Evolutionary conservation across 2,797 vertebrate genomes (phyloP).

Genomic region (Peromyscus nudipes): DNA sequence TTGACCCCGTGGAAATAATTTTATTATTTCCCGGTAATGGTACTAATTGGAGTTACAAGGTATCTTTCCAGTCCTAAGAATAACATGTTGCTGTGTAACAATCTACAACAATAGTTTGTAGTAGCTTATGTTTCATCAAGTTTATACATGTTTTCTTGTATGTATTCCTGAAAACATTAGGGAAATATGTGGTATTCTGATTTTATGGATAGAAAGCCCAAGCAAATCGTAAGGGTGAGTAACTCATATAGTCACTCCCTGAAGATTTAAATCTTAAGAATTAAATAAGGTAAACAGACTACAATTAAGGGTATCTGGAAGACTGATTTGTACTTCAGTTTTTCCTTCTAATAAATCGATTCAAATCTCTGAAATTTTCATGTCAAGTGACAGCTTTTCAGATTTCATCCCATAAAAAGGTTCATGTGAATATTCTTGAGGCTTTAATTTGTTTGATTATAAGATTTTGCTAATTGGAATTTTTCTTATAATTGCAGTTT

Average conservation of each 20-base stretch:
- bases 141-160: slow-evolving; percentile 8
- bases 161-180: slow-evolving; percentile 55
- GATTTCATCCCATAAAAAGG: slow-evolving; percentile 50
- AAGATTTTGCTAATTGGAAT: slow-evolving; percentile 58
- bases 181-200: neutral
- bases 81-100: slow-evolving; percentile 19
- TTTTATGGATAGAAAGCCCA: slow-evolving; percentile 43
- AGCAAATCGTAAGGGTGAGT: slow-evolving; percentile 18
- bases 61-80: slow-evolving; percentile 39
- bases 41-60: neutral
- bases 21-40: neutral
- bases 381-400: slow-evolving; percentile 52
- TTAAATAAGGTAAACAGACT: neutral
- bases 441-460: slow-evolving; percentile 64
- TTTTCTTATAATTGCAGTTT: slow-evolving; percentile 63
- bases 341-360: slow-evolving; percentile 55
- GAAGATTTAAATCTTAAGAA: slow-evolving; percentile 20
- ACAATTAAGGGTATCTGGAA: neutral
- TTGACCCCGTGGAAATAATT: slow-evolving; percentile 41
- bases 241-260: neutral
- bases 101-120: neutral
- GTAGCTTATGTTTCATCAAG: slow-evolving; percentile 31
- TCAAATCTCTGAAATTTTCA: slow-evolving; percentile 34
- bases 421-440: slow-evolving; percentile 48
- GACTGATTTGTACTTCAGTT: slow-evolving; percentile 42